Base-by-base conservation (phyloP, 2,113 vertebrate species). In the Mus pahari region DNA sequence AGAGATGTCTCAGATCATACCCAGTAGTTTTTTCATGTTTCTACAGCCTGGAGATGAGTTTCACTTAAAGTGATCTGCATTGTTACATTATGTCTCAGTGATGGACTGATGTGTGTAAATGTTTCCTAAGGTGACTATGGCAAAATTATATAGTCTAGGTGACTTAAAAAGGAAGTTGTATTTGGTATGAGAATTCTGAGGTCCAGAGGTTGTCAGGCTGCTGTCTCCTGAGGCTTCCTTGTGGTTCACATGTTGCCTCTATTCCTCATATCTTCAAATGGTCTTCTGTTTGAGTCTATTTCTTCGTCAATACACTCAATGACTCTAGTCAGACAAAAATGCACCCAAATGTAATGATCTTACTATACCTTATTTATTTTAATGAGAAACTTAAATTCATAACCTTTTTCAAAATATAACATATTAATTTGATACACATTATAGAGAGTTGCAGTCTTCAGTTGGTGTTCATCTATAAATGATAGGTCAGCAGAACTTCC, bases 301-400 rank as follows among this genome's bases (percentile, higher is more conserved):
- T 86, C 2, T 31, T 26, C 20, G 0, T 4, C 3, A 48, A 48
- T 82, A 11, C 17, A n/a, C 14, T 87, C 12, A 33, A 20, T 8
- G 1, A 84, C 1, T 31, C 24, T 5, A n/a, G 7, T 62, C 1
- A 24, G 26, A 20, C 1, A 45, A 16, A 12, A 78, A 19, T 33
- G 42, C 0, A 24, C 0, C 1, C n/a, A 24, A n/a, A 3, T 62
- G 26, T 68, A 60, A 3, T 36, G 13, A 75, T 4, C 20, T 66
- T 12, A 45, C 70, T 95, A 78, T 33, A 71, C 53, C 7, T 36
- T 48, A 36, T 7, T 31, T 71, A 53, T 60, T 33, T 60, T 22
- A 36, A 55, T 22, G 3, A 13, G 31, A 92, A 64, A 73, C 22
- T 22, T 3, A 9, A 83, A 78, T 62, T 2, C 14, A 31, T 64